phyloP scores from a whole-genome alignment of 2,797 vertebrate genomes.

The Florisuga fusca region DNA sequence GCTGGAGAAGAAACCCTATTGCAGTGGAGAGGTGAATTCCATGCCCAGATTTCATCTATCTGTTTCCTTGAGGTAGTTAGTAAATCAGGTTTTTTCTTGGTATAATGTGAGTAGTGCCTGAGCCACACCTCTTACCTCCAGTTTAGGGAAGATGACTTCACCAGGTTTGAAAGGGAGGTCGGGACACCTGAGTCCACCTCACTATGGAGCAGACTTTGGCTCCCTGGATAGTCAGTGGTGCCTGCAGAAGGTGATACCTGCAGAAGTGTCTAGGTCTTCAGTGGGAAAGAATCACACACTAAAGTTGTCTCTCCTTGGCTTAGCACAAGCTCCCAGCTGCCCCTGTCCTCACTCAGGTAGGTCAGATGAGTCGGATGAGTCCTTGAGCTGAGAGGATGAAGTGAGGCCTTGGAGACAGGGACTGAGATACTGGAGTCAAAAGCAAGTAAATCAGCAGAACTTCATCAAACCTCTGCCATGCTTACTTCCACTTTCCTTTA shows the following conservation, averaged over 20 bases:
- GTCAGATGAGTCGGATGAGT: fast-evolving
- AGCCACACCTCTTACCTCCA: background rate
- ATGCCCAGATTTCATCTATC: background rate
- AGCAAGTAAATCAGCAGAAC: background rate
- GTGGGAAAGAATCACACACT: background rate
- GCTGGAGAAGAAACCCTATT: background rate
- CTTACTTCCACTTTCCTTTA: background rate
- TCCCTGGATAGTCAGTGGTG: background rate
- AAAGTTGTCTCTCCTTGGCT: background rate
- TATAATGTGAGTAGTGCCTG: background rate
- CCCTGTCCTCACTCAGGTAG: background rate
- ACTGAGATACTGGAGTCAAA: background rate
- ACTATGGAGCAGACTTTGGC: background rate
- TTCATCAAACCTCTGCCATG: background rate
- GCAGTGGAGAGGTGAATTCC: background rate
- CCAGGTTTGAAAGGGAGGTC: background rate
- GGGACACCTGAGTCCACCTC: background rate
- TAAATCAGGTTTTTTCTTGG: background rate
- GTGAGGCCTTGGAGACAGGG: background rate
- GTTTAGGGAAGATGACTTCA: background rate
- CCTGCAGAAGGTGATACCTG: background rate
- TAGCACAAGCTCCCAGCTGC: background rate
- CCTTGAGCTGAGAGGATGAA: background rate
- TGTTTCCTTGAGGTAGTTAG: background rate
- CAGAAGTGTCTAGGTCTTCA: background rate